Evolutionary conservation across 1,140 invertebrate genomes (phyloP).

Genomic region (Leptestheria dahalacensis): DNA sequence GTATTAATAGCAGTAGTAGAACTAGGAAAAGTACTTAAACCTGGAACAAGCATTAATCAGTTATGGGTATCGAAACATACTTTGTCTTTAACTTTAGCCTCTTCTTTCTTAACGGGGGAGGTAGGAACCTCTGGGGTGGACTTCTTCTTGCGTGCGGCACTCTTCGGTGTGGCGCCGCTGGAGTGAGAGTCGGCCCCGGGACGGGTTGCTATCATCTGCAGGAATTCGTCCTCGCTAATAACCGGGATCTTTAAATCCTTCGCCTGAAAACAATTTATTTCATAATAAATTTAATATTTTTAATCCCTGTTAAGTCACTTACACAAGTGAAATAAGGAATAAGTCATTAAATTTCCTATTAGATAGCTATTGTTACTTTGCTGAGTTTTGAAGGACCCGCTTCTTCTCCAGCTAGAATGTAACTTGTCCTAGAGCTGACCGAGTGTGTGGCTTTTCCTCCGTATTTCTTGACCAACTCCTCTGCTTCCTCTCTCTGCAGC

Average conservation of each 20-base stretch:
- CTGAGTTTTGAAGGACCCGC: constrained; percentile 64
- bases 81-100: too few relatives aligned
- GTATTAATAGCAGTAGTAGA: too few relatives aligned
- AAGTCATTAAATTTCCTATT: too few relatives aligned
- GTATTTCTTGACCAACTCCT: constrained; percentile 55
- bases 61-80: too few relatives aligned
- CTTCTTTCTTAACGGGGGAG: background rate
- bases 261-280: constrained; percentile 38
- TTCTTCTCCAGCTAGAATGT: constrained; percentile 67
- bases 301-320: too few relatives aligned
- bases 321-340: too few relatives aligned
- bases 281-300: too few relatives aligned
- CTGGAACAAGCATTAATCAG: too few relatives aligned
- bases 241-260: constrained; percentile 47
- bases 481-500: constrained; percentile 63
- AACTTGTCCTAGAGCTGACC: constrained; percentile 66
- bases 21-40: too few relatives aligned
- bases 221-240: constrained; percentile 65
- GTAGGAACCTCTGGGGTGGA: background rate
- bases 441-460: constrained; percentile 57
- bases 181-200: constrained; percentile 21
- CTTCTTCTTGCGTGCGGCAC: constrained; percentile 21
- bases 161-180: constrained; percentile 21
- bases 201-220: constrained; percentile 52
- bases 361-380: constrained; percentile 42